A percentile compares a stretch with the other conserved stretches of the same genome.
These are phyloP conservation scores for Myotis lucifugus DNA, from an alignment of 2,113 vertebrate genomes.

Conservation along the genomic window DNA sequence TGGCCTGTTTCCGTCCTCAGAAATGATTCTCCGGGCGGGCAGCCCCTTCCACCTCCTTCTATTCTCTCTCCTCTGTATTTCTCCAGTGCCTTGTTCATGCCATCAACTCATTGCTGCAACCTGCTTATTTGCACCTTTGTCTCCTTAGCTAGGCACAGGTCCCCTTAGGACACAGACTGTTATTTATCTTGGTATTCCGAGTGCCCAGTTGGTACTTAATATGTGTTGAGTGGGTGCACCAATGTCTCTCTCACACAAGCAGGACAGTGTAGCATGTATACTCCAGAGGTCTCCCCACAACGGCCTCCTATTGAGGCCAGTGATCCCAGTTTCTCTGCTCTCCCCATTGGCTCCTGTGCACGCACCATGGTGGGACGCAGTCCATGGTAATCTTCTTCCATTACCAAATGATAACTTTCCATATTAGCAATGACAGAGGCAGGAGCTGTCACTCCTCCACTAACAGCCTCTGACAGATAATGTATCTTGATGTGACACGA, in stretches of 20 bases:
- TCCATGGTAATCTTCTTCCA: not conserved
- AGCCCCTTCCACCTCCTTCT: not conserved
- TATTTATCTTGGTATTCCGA: not conserved
- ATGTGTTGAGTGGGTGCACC: not conserved
- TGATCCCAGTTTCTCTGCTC: not conserved
- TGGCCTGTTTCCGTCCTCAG: accelerated
- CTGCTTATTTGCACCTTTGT: not conserved
- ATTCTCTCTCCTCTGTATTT: not conserved
- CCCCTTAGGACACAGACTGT: not conserved
- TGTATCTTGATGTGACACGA: not conserved
- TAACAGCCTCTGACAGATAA: not conserved
- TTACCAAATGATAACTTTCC: not conserved
- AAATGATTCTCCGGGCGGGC: not conserved
- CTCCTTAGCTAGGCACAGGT: not conserved
- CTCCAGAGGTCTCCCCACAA: not conserved
- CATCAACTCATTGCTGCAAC: not conserved
- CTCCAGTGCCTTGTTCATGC: not conserved
- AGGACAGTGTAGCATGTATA: not conserved
- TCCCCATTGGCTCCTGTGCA: not conserved
- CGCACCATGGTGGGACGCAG: accelerated
- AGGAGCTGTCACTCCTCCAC: not conserved
- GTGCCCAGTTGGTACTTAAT: not conserved
- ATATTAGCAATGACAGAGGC: not conserved
- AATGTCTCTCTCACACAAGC: not conserved
- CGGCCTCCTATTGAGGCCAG: not conserved